Percentiles rank a stretch among this genome's conserved stretches.
Evolutionary conservation across 53 echinoderm and acorn worm genomes (phyloP).

Genomic region (Paelopatides confundens): DNA sequence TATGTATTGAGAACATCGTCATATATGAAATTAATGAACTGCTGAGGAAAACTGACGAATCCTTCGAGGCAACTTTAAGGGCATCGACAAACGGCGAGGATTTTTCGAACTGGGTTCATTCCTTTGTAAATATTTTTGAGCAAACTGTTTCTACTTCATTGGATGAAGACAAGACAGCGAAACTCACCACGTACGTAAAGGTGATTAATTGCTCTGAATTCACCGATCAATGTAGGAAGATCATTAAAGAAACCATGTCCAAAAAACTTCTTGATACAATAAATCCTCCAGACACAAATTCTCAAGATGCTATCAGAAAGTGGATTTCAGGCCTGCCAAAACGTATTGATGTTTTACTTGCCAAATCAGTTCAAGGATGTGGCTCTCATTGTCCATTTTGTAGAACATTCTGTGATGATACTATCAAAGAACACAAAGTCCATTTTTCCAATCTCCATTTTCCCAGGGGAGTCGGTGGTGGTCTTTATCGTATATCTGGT

Average conservation of each 20-base stretch:
- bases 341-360: neutral
- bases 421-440: no score
- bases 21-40: neutral
- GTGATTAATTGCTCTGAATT: neutral
- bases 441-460: no score
- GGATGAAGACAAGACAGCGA: neutral
- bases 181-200: neutral
- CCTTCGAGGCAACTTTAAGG: neutral
- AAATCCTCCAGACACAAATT: neutral
- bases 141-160: no score
- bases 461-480: neutral
- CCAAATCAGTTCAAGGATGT: neutral
- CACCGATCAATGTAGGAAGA: neutral
- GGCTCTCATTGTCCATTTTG: neutral
- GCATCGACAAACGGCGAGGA: neutral
- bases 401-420: conserved; percentile 16
- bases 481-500: neutral
- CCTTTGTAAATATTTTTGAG: neutral
- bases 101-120: neutral
- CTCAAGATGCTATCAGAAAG: neutral
- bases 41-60: neutral
- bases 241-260: neutral
- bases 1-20: neutral
- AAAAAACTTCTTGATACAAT: neutral
- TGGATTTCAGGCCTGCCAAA: neutral